Conservation (phyloP, 2,888 invertebrate species). For the Mantis religiosa region DNA sequence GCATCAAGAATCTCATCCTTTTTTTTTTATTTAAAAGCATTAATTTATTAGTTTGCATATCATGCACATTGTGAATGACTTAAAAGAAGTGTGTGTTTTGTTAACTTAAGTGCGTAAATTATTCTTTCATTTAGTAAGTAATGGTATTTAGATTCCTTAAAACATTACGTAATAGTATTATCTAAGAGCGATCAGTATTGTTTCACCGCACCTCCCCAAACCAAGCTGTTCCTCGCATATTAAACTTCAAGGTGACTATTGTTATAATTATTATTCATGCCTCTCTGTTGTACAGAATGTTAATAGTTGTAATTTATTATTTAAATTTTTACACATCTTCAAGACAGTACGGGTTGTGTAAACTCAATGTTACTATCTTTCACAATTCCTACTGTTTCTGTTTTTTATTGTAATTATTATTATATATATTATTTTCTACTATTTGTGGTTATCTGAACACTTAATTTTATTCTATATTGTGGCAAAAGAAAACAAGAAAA, state of each 20-base stretch:
- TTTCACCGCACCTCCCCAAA: background rate
- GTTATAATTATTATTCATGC: background rate
- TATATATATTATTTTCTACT: background rate
- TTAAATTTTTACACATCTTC: conserved; percentile 9
- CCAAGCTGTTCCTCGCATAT: background rate
- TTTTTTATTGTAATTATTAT: background rate
- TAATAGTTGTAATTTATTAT: conserved; percentile 20
- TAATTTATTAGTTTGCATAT: conserved; percentile 14
- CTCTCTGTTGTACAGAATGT: background rate
- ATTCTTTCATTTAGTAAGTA: conserved; percentile 5
- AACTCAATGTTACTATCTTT: conserved; percentile 3
- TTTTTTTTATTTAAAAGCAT: conserved; percentile 8
- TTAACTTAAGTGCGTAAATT: conserved; percentile 1
- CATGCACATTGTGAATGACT: background rate
- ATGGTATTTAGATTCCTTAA: background rate
- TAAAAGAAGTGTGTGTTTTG: background rate
- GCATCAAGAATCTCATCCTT: background rate
- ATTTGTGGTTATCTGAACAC: background rate
- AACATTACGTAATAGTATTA: background rate
- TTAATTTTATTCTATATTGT: background rate
- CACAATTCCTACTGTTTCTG: background rate
- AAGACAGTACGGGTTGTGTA: conserved; percentile 23
- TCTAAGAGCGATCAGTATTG: background rate
- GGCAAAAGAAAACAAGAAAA: background rate
- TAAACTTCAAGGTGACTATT: background rate